phyloP scores from a whole-genome alignment of 2,113 vertebrate species.

The Falcunculus frontatus region DNA sequence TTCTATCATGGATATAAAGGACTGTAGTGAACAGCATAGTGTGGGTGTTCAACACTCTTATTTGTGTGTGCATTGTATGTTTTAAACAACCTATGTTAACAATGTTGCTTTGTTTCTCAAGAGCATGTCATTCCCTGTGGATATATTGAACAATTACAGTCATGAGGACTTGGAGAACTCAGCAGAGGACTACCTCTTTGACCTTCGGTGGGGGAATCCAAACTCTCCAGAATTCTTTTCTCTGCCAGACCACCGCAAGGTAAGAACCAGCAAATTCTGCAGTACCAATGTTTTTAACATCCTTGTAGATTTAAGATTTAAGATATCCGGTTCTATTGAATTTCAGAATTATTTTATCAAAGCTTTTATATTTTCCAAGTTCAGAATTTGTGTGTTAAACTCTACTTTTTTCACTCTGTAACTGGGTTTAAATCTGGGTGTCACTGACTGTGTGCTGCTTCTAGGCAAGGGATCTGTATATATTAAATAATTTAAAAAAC shows the following conservation, averaged over 20 bases:
- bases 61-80: not conserved
- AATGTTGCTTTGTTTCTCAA: conserved; percentile 20
- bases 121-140: conserved; percentile 89
- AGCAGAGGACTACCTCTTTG: conserved; percentile 74
- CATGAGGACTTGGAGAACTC: conserved; percentile 76
- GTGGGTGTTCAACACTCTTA: not conserved
- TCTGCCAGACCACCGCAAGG: conserved; percentile 32
- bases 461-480: not conserved
- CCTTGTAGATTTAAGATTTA: not conserved
- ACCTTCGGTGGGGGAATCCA: conserved; percentile 71
- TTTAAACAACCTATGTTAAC: not conserved
- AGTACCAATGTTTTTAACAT: not conserved
- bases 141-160: conserved; percentile 74
- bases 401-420: not conserved
- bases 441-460: not conserved
- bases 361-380: not conserved
- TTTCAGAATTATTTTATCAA: not conserved
- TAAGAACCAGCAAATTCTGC: not conserved
- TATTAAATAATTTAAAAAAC: not conserved
- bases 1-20: not conserved
- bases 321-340: not conserved
- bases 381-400: not conserved
- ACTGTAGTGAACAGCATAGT: not conserved
- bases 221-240: conserved; percentile 68
- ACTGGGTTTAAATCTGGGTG: not conserved